Conservation (phyloP, 2,888 invertebrate genomes). For the Tenthredo scrophulariae region DNA sequence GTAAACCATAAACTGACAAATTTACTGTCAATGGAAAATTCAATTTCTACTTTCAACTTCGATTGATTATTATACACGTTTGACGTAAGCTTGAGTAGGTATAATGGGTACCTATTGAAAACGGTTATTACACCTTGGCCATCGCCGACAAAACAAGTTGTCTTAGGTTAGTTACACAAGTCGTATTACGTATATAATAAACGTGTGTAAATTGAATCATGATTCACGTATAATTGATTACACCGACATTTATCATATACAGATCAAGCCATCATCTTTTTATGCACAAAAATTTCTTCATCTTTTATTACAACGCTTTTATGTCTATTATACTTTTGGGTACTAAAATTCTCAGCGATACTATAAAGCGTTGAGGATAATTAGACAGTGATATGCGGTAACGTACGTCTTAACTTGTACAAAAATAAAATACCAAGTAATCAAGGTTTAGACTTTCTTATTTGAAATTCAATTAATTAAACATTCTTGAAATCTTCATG, state of each 20-base stretch:
- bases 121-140: neutral
- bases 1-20: neutral
- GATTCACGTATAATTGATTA: neutral
- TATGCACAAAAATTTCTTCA: no score
- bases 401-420: neutral
- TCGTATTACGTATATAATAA: neutral
- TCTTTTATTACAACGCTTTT: no score
- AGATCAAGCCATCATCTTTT: neutral
- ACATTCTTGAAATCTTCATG: no score
- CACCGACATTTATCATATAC: neutral
- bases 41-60: neutral
- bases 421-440: no score
- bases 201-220: neutral
- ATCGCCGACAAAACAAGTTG: neutral
- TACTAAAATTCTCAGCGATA: no score
- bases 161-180: neutral
- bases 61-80: neutral
- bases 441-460: no score
- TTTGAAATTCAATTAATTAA: no score
- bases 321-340: no score
- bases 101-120: neutral
- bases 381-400: no score
- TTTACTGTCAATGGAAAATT: neutral
- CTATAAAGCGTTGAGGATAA: no score
- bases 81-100: neutral